A percentile compares a stretch with the other conserved stretches of the same genome.
Evolutionary conservation across 2,113 vertebrate genomes (phyloP).

Genomic region (Athene noctua): DNA sequence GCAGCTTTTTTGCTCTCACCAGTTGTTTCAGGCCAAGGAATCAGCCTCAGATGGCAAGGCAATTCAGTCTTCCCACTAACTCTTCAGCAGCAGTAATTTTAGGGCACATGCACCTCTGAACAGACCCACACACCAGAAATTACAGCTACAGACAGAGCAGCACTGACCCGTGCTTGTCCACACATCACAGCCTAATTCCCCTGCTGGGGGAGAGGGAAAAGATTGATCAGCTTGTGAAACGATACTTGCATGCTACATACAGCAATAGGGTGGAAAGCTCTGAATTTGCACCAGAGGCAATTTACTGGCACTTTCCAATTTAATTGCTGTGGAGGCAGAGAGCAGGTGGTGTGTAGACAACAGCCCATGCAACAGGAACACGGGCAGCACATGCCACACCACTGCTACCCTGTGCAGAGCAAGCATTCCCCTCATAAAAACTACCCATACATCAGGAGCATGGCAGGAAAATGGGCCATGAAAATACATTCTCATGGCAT

Average conservation of each 20-base stretch:
- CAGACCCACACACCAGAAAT: not conserved
- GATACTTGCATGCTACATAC: not conserved
- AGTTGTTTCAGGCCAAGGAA: not conserved
- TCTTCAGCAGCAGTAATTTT: not conserved
- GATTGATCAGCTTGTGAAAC: not conserved
- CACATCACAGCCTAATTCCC: not conserved
- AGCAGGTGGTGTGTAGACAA: not conserved
- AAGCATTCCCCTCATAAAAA: not conserved
- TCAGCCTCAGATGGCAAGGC: not conserved
- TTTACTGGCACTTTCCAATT: not conserved
- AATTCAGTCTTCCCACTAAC: not conserved
- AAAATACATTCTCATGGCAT: not conserved
- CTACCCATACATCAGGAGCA: rapidly evolving
- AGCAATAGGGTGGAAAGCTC: not conserved
- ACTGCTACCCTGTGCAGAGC: not conserved
- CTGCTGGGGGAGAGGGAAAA: not conserved
- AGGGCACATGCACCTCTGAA: not conserved
- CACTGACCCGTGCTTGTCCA: not conserved
- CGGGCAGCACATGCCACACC: not conserved
- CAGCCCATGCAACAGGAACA: rapidly evolving
- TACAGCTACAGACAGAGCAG: not conserved
- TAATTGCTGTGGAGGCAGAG: not conserved
- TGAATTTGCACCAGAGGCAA: not conserved
- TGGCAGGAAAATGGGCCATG: not conserved
- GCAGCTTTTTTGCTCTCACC: not conserved